Conservation (phyloP, 2,797 vertebrate species). For the Hemibagrus guttatus region DNA sequence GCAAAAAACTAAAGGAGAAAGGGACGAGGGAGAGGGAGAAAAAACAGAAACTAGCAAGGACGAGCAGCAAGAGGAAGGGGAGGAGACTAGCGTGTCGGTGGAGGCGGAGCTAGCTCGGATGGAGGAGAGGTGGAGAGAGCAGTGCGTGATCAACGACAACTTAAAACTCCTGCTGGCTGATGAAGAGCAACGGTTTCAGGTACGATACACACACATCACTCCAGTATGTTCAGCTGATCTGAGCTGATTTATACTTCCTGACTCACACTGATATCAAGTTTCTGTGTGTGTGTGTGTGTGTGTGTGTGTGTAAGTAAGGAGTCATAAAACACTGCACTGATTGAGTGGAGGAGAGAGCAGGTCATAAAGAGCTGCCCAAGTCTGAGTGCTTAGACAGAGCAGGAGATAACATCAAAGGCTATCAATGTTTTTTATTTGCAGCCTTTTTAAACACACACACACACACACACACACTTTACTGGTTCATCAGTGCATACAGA, state of each 20-base stretch:
- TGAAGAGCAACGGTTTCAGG: constrained; percentile 86
- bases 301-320: background rate
- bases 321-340: constrained; percentile 18
- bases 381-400: constrained; percentile 51
- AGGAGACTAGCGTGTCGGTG: constrained; percentile 80
- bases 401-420: constrained; percentile 71
- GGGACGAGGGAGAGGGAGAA: constrained; percentile 46
- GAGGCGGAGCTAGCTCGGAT: constrained; percentile 90
- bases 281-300: background rate
- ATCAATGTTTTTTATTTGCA: constrained; percentile 69
- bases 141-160: constrained; percentile 86
- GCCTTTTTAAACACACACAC: constrained; percentile 69
- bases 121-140: constrained; percentile 95
- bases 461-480: constrained; percentile 61
- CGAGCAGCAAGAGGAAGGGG: constrained; percentile 74
- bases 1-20: constrained; percentile 25
- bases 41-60: constrained; percentile 60
- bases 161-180: constrained; percentile 84
- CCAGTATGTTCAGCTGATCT: background rate
- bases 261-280: constrained; percentile 32
- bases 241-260: background rate
- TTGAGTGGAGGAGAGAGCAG: constrained; percentile 28
- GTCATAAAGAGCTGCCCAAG: constrained; percentile 45
- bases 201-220: constrained; percentile 57
- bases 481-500: constrained; percentile 65